Base-by-base conservation (phyloP, 2,888 invertebrate species). In the Melinaea marsaeus region DNA sequence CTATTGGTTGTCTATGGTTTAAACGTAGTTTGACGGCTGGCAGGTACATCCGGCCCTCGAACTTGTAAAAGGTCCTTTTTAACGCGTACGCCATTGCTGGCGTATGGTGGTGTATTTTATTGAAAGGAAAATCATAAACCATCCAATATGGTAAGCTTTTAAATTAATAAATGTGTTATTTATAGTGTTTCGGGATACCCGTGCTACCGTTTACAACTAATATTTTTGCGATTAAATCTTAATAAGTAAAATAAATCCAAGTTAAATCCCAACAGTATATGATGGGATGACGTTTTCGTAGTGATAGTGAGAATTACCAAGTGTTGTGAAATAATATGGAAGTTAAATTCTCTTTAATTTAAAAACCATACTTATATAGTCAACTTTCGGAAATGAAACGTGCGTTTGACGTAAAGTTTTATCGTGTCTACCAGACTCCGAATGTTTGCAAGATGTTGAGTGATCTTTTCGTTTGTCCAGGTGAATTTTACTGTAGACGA, bases 401-500 rank as follows among this genome's bases (percentile, higher is more conserved):
- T 86, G 83, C 80, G 83, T 86, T 76, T 74, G 71, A 75, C 66
- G 75, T 57, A 61, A 68, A 55, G 51, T 54, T 33, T 59, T 72
- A 71, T 75, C 79, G 80, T 81, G 80, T 83, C 83, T 84, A 60
- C 37, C 57, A 47, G 78, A 81, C 80, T 66, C 64, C 45, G 22
- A 55, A 35, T 62, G 66, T 73, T 78, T 68, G 72, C 74, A 73
- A 70, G 69, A 84, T 83, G 81, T 78, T 86, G 76, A 86, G 72
- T 67, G 78, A 75, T 82, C 81, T 83, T 83, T 76, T 83, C 79
- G 77, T 87, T 83, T 88, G 79, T 76, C 72, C 88, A 99, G 99
- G 99, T 99, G 95, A 99, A 99, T 95, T 99, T 99, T 92, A 99
- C 99, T 75, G 97, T 99, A 92, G 99, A 99, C 93, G 98, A 99